Evolutionary conservation across 2,888 invertebrate species (phyloP), one percentile per base, ranked within the genome.

Genomic region (Aphelenchoides bicaudatus): DNA sequence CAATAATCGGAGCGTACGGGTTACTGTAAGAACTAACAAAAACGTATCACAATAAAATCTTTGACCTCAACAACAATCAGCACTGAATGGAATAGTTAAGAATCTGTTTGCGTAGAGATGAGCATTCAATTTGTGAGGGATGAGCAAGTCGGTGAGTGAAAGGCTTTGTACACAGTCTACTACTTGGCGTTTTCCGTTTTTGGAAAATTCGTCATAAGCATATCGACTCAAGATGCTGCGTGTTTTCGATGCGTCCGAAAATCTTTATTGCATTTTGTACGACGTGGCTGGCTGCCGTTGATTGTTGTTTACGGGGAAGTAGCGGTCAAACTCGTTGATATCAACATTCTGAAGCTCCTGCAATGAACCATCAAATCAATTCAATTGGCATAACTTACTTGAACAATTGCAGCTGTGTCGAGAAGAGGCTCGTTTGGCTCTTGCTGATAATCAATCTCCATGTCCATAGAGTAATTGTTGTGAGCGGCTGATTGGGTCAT

Each of bases 301-400:
- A 8, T 29, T 19, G 27, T 63, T 58, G 53, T 63, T 58, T 19
- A 65, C 67, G 16, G 52, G 52, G 28, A 67, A 58, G 39, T 67
- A 67, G 34, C 56, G 54, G 55, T 67, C 67, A 49, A 67, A 67
- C 47, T 67, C 67, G 37, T 67, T 67, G 37, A 67, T 21, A 21
- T 59, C 67, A 21, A 46, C 57, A 39, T 54, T 29, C 27, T 63
- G 54, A 19, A 53, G 47, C 8, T 55, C 64, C 59, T 60, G 43
- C 25, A 60, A 56, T 1, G 19, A 58, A n/a, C 21, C 23, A 23
- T 2, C 25, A 5, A 56, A 27, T 4, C n/a, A 16, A 54, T 13
- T 8, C 13, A 43, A 8, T 49, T 49, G n/a, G 56, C 13, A n/a
- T 47, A 52, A 21, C 53, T 25, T 5, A 53, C 53, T 46, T 53